These are phyloP conservation scores for Ichneumoninae sp. DNA, from an alignment of 2,888 invertebrate species.

Conservation along the genomic window DNA sequence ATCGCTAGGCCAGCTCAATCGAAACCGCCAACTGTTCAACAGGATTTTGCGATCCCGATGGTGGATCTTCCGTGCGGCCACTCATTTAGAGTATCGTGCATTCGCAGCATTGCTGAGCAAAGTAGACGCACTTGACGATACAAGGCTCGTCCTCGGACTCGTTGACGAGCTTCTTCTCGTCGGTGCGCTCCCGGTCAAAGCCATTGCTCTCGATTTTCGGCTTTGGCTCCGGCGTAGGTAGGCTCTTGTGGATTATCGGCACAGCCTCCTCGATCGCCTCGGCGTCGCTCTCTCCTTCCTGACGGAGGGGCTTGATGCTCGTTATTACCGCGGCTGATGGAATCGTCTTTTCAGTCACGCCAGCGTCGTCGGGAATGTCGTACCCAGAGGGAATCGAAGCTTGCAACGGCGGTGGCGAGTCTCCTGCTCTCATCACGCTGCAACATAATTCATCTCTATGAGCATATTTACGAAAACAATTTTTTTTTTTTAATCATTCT, in stretches of 20 bases:
- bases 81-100: slow-evolving; percentile 84
- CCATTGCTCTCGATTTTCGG: slow-evolving; percentile 80
- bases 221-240: slow-evolving; percentile 77
- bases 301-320: slow-evolving; percentile 65
- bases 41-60: neutral
- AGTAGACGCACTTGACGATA: slow-evolving; percentile 87
- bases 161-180: slow-evolving; percentile 79
- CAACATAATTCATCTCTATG: slow-evolving; percentile 57
- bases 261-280: slow-evolving; percentile 78
- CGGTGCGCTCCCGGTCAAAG: slow-evolving; percentile 70
- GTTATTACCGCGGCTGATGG: slow-evolving; percentile 63
- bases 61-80: neutral
- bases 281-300: slow-evolving; percentile 64
- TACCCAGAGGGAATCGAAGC: slow-evolving; percentile 75
- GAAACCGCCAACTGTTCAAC: neutral
- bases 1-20: neutral
- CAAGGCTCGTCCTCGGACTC: slow-evolving; percentile 86
- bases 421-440: slow-evolving; percentile 80
- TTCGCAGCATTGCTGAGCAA: slow-evolving; percentile 88
- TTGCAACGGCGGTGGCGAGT: slow-evolving; percentile 76
- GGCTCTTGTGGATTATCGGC: slow-evolving; percentile 73
- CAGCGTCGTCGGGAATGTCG: slow-evolving; percentile 79
- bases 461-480: neutral
- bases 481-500: neutral
- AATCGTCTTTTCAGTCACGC: slow-evolving; percentile 72